Evolutionary conservation across 2,113 vertebrate species (phyloP).

Genomic region (Empidonax traillii): DNA sequence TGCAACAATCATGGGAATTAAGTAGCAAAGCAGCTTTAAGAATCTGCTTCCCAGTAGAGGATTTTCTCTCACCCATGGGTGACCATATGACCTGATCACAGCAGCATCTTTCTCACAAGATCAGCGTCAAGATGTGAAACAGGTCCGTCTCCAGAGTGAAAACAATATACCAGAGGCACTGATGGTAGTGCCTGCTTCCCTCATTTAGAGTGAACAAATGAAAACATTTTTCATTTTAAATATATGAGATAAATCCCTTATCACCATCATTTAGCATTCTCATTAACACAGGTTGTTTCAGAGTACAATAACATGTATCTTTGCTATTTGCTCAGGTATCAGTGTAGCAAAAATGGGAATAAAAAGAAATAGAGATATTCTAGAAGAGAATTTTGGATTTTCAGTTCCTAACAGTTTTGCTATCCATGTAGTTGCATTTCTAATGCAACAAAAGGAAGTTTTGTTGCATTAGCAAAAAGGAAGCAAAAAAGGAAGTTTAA

Average conservation of each 20-base stretch:
- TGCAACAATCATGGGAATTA: neutral
- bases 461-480: neutral
- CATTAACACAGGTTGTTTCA: neutral
- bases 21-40: neutral
- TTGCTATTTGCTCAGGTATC: neutral
- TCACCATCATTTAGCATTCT: neutral
- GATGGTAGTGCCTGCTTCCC: neutral
- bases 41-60: neutral
- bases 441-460: neutral
- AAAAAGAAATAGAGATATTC: neutral
- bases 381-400: neutral
- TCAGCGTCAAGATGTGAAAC: neutral
- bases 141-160: neutral
- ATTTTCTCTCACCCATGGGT: neutral
- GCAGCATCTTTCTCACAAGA: neutral
- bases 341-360: neutral
- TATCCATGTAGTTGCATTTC: neutral
- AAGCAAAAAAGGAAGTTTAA: neutral
- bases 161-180: rapidly evolving
- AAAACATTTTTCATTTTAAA: neutral
- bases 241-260: neutral
- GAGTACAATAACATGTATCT: neutral
- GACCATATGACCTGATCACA: rapidly evolving
- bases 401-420: neutral
- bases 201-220: neutral